Percentiles rank a stretch among this genome's conserved stretches.
Evolutionary conservation across 2,797 vertebrate species (phyloP).

Genomic region (Salarias fasciatus): DNA sequence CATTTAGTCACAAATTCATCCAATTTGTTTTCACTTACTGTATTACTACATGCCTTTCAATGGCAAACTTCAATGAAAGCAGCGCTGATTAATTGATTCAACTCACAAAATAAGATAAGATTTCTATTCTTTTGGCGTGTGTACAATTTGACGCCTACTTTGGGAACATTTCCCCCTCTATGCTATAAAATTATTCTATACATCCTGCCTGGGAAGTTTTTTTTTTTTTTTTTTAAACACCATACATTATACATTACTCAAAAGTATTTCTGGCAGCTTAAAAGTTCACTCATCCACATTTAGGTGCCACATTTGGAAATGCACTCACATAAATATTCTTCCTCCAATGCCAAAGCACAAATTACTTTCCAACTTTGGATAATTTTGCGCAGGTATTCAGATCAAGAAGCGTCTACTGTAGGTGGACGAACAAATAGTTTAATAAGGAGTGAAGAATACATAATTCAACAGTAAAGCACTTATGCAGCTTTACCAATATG

Average conservation of each 20-base stretch:
- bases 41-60: no score
- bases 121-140: no score
- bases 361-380: constrained; percentile 26
- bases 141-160: neutral
- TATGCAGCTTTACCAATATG: constrained; percentile 55
- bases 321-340: neutral
- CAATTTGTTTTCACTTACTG: no score
- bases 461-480: constrained; percentile 66
- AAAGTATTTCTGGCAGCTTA: neutral
- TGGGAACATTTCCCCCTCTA: constrained; percentile 11
- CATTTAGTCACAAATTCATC: no score
- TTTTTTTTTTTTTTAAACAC: constrained; percentile 9
- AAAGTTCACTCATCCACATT: neutral
- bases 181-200: neutral
- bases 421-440: constrained; percentile 42
- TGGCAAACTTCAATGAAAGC: no score
- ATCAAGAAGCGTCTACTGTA: constrained; percentile 20
- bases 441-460: constrained; percentile 54
- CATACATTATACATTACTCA: constrained; percentile 17
- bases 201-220: neutral
- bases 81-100: no score
- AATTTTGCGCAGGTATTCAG: constrained; percentile 15
- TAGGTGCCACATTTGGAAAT: neutral
- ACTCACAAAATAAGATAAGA: no score
- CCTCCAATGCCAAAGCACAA: neutral